Conservation (phyloP, 2,888 invertebrate genomes). For the Caenorhabditis sp. region DNA sequence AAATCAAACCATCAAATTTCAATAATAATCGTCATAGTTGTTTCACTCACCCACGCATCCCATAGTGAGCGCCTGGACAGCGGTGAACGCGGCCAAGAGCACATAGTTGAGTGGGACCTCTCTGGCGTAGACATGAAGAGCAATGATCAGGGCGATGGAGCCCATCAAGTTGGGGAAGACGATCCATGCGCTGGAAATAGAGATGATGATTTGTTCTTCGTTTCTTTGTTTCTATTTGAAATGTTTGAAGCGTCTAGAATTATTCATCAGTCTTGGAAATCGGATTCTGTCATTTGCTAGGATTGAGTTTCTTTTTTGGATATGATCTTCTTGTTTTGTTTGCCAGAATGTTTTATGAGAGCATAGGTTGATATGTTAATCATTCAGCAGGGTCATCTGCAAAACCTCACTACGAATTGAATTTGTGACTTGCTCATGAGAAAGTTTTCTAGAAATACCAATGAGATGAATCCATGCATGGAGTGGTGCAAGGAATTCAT, state of each 20-base stretch:
- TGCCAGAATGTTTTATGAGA: neutral
- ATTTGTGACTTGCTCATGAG: no score
- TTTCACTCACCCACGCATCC: constrained; percentile 87
- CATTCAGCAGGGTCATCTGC: no score
- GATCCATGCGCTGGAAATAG: constrained; percentile 84
- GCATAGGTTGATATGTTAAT: neutral
- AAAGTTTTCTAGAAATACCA: no score
- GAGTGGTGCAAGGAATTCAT: no score
- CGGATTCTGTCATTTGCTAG: neutral
- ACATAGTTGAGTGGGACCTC: constrained; percentile 91
- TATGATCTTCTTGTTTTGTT: neutral
- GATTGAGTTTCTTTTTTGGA: no score
- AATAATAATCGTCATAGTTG: neutral
- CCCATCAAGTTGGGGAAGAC: constrained; percentile 84
- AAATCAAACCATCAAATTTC: constrained; percentile 34
- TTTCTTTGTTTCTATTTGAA: no score
- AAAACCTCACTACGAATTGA: no score
- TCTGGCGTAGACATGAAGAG: constrained; percentile 88
- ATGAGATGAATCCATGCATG: no score
- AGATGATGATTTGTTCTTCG: constrained; percentile 10
- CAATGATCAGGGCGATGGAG: constrained; percentile 88
- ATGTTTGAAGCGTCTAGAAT: neutral
- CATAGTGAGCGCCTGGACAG: constrained; percentile 89
- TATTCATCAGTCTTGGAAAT: neutral
- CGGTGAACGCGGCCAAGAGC: constrained; percentile 89